Conservation (phyloP, 2,113 vertebrate genomes). For the Proterorhinus semilunaris region DNA sequence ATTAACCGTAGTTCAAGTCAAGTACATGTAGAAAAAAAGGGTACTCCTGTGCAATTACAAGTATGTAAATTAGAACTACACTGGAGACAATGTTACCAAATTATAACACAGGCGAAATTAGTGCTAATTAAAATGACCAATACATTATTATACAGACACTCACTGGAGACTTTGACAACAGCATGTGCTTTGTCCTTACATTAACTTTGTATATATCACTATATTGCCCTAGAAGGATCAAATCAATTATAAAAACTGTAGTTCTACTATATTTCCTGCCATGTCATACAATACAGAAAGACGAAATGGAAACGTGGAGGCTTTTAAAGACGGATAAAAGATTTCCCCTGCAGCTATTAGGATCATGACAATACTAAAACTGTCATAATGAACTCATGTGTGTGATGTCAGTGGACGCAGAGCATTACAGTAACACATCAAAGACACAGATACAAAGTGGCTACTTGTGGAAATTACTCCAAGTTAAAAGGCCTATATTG, state of each 20-base stretch:
- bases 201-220: neutral
- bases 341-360: constrained; percentile 5
- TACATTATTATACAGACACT: neutral
- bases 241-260: neutral
- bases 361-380: neutral
- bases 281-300: neutral
- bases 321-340: constrained; percentile 1
- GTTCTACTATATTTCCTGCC: neutral
- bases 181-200: neutral
- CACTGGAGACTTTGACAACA: neutral
- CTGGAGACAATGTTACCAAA: neutral
- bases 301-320: constrained; percentile 1
- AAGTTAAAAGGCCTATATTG: constrained; percentile 22
- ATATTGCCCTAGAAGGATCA: neutral
- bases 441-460: constrained; percentile 42
- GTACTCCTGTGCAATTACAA: too few relatives aligned
- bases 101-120: neutral
- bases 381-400: constrained; percentile 21
- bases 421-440: constrained; percentile 27
- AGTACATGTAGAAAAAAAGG: too few relatives aligned
- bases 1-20: too few relatives aligned
- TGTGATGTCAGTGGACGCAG: neutral
- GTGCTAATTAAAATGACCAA: neutral
- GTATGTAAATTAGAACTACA: too few relatives aligned
- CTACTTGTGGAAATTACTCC: constrained; percentile 18